Base-by-base conservation (phyloP, 2,888 invertebrate species). In the Myathropa florea region DNA sequence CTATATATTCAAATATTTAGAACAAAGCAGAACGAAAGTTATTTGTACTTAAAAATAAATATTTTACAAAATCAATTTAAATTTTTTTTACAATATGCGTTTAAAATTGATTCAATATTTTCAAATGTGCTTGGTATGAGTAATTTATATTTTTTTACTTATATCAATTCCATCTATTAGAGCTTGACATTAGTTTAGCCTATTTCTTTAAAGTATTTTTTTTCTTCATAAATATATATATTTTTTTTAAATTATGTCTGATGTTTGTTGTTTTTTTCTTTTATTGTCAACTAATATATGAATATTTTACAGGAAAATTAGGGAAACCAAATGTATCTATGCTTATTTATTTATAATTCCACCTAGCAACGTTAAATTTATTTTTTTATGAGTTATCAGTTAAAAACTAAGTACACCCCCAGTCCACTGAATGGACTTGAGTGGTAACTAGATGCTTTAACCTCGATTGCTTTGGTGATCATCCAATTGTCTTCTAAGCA, bases 261-360 rank as follows among this genome's bases (percentile, higher is more conserved):
- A 12, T 57, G 23, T 18, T 4, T 33, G 12, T 21, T 61, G 24
- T 68, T 39, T 18, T 76, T 81, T 53, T 39, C 39, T 21, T 30
- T 85, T 85, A 85, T 85, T 85, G 85, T 85, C 85, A 82, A 85
- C 85, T 82, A 85, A 85, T 85, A 82, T 78, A 61, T 85, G 71
- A 76, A 85, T 76, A 72, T 76, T 71, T 84, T 82, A 72, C 76
- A 75, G 64, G 80, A 55, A 75, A 80, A 75, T 57, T n/a, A 83
- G 6, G 23, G 64, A 75, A 80, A 83, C 57, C 28, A 73, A 64
- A 79, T 36, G 23, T 24, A 24, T 61, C 14, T 21, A 23, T 53
- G 9, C 33, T n/a, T 59, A 59, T 67, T 10, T 33, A 23, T 4
- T 68, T 39, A 75, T 71, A 77, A 67, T 75, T 87, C 80, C 75